Evolutionary conservation across 2,888 invertebrate genomes (phyloP), one percentile per base, ranked within the genome.

Genomic region (Eupithecia subfuscata): DNA sequence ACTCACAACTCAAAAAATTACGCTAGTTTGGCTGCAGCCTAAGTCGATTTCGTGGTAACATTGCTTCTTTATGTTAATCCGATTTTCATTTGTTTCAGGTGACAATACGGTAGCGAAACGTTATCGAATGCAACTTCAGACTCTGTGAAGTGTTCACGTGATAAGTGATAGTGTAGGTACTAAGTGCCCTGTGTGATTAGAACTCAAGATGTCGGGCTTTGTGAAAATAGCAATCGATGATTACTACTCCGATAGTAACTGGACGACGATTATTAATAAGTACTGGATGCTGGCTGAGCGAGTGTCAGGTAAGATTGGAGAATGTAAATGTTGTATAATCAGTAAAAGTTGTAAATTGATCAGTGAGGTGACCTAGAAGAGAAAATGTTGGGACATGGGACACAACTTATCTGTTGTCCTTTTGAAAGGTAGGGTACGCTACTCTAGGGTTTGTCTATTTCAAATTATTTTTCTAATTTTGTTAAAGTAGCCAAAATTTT

Each of bases 201-300:
- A 68, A 78, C 76, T 79, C 86, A 95, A 93, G 89, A 95, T 95
- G 93, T 95, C 96, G 82, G 96, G 96, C 82, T 96, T 96, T 83
- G 96, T 96, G 84, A 96, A 95, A 88, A 95, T 96, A 82, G 96
- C 96, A 37, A 94, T 96, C 81, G 96, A 96, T 85, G 96, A 96
- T 87, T 95, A 95, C 82, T 96, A 96, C 83, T 95, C 96, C 45
- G 96, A 96, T 79, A 95, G 92, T 84, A 96, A 96, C 84, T 96
- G 96, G 92, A 95, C 96, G 69, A 96, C 96, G 70, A 95, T 96
- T 79, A 95, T 96, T 70, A 96, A 96, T 86, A 96, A 96, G 90
- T 97, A 97, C 86, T 96, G 96, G 93, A 95, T 96, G 88, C 94
- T 97, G 81, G 96, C 97, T 63, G 97, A 97, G 88, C 96, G 96